Evolutionary conservation across 2,113 vertebrate species (phyloP).

Genomic region (Bubo scandiacus): DNA sequence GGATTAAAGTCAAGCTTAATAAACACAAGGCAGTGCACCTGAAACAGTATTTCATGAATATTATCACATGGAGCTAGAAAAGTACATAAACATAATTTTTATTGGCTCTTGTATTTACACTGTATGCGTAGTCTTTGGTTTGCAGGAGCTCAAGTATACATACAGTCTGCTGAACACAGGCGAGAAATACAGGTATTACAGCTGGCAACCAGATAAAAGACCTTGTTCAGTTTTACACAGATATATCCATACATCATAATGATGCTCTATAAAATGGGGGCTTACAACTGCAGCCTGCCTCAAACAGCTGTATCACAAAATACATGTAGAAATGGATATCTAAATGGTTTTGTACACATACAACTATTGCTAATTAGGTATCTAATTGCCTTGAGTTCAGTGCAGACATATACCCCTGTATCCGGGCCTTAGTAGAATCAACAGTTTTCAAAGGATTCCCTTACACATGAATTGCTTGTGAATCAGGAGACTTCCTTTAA

Average conservation of each 20-base stretch:
- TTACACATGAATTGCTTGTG: accelerated
- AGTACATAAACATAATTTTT: not conserved
- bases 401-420: not conserved
- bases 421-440: not conserved
- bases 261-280: not conserved
- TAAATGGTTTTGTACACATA: not conserved
- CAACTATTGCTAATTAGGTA: not conserved
- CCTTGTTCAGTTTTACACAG: not conserved
- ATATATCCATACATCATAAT: not conserved
- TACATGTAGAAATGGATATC: not conserved
- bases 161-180: not conserved
- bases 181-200: not conserved
- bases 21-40: not conserved
- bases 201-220: not conserved
- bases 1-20: not conserved
- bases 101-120: not conserved
- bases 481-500: not conserved
- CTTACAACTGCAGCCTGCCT: not conserved
- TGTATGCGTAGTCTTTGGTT: not conserved
- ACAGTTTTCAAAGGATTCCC: not conserved
- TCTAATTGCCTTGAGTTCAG: not conserved
- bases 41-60: not conserved
- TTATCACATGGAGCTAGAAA: not conserved
- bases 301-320: not conserved
- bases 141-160: not conserved